These are phyloP conservation scores for Zosterops lateralis DNA, from an alignment of 2,113 vertebrate species.

Conservation along the genomic window DNA sequence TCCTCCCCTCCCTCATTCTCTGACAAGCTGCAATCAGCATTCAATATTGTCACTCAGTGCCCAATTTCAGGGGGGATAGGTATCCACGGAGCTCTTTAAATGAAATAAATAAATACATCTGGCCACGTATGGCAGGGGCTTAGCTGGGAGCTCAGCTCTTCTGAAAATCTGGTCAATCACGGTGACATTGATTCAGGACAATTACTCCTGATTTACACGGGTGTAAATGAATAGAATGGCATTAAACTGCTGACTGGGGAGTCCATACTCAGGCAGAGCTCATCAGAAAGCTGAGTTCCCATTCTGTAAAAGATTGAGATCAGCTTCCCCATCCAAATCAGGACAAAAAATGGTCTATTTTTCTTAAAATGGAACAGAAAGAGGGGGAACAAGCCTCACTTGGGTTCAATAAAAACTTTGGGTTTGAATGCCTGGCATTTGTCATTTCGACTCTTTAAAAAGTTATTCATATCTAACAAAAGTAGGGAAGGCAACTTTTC, in stretches of 20 bases:
- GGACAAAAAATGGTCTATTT: slow-evolving; percentile 53
- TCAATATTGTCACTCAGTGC: slow-evolving; percentile 42
- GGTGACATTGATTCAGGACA: slow-evolving; percentile 64
- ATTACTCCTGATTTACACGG: slow-evolving; percentile 65
- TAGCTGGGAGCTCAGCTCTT: slow-evolving; percentile 46
- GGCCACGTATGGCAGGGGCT: slow-evolving; percentile 4
- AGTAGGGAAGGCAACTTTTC: slow-evolving; percentile 7
- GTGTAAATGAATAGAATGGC: slow-evolving; percentile 62
- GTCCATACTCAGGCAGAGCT: slow-evolving; percentile 52
- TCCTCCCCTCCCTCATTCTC: slow-evolving; percentile 40
- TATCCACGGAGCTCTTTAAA: slow-evolving; percentile 42
- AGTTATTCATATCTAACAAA: not conserved
- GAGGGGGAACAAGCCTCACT: not conserved
- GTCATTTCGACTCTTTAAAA: slow-evolving; percentile 21
- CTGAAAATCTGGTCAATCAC: slow-evolving; percentile 56
- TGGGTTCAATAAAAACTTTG: slow-evolving; percentile 52
- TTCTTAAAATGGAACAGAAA: slow-evolving; percentile 59
- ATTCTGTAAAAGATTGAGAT: slow-evolving; percentile 60
- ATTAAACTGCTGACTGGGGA: slow-evolving; percentile 65
- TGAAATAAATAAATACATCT: slow-evolving; percentile 67
- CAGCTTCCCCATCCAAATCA: slow-evolving; percentile 65
- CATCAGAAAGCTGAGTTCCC: slow-evolving; percentile 53
- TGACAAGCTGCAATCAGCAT: slow-evolving; percentile 52
- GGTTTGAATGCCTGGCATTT: slow-evolving; percentile 27
- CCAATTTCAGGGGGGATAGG: slow-evolving; percentile 33